Evolutionary conservation across 2,888 invertebrate genomes (phyloP), one percentile per base, ranked within the genome.

Genomic region (Cephus pulcher): DNA sequence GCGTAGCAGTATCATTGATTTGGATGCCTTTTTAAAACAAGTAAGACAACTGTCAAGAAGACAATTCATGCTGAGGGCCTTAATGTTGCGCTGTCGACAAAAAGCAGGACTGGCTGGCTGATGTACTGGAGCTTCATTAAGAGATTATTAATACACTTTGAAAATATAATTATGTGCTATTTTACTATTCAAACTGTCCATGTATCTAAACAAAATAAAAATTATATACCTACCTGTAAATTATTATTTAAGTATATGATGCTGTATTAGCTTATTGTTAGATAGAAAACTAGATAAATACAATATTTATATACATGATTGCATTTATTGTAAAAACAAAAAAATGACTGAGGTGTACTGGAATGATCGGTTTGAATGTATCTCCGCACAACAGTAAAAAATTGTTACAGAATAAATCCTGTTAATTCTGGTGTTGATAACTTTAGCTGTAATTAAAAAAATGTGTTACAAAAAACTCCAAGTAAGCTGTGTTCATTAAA

Each of bases 81-180:
- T 98, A 75, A 98, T 99, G 96, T 97, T 98, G 90, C 98, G 98
- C 92, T 99, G 99, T 92, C 94, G 99, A 89, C 97, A 98, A 91
- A 98, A 98, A 92, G 98, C 98, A 81, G 98, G 96, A 76, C 91
- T 97, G 80, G 95, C 96, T 76, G 95, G 95, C 91, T 96, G 94
- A 92, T 87, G 76, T 78, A 74, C 74, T 34, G 4, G 30, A 75
- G 23, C 3, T n/a, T 11, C 15, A 56, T 4, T n/a, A 32, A 56
- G 68, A 69, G 23, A n/a, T 73, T 76, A 69, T 34, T 76, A 37
- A 76, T 35, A 74, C 37, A 76, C 77, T 78, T 75, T 73, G 76
- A 78, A 71, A 70, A 69, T 68, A 37, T 74, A 74, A 75, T 81
- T 56, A 84, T 78, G 82, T 79, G 68, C 77, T 82, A 84, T 84